These are phyloP conservation scores for Pseudorasbora parva DNA, from an alignment of 2,113 vertebrate genomes.

Conservation along the genomic window DNA sequence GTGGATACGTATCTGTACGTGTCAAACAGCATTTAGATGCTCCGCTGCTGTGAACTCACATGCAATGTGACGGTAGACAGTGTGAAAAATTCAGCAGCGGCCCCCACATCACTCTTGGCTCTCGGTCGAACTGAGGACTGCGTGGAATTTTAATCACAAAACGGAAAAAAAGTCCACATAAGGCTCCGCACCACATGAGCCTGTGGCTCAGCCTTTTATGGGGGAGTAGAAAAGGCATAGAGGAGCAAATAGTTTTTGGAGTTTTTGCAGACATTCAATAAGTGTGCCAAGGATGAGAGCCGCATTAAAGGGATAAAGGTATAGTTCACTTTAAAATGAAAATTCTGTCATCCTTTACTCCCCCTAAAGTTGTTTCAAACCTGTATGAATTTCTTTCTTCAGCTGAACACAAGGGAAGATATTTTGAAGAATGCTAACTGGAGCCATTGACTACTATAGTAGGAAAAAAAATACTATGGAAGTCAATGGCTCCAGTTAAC, in stretches of 20 bases:
- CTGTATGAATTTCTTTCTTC: too few relatives aligned
- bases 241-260: not conserved
- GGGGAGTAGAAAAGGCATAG: not conserved
- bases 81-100: slow-evolving; percentile 25
- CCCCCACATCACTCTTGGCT: not conserved
- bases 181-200: slow-evolving; percentile 43
- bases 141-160: slow-evolving; percentile 44
- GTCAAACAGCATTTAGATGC: slow-evolving; percentile 5
- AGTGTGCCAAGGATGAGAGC: not conserved
- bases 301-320: too few relatives aligned
- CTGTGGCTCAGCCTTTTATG: slow-evolving; percentile 30
- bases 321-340: too few relatives aligned
- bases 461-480: too few relatives aligned
- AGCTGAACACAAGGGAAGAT: too few relatives aligned
- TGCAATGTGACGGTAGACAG: not conserved
- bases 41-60: slow-evolving; percentile 1
- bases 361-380: too few relatives aligned
- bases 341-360: too few relatives aligned
- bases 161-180: not conserved
- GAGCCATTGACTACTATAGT: too few relatives aligned
- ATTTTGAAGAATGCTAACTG: too few relatives aligned
- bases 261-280: slow-evolving; percentile 4
- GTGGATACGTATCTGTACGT: slow-evolving; percentile 14
- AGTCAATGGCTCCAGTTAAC: too few relatives aligned
- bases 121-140: slow-evolving; percentile 41